A percentile compares a stretch with the other conserved stretches of the same genome.
These are phyloP conservation scores for Eptesicus fuscus DNA, from an alignment of 2,113 vertebrate genomes.

Conservation along the genomic window DNA sequence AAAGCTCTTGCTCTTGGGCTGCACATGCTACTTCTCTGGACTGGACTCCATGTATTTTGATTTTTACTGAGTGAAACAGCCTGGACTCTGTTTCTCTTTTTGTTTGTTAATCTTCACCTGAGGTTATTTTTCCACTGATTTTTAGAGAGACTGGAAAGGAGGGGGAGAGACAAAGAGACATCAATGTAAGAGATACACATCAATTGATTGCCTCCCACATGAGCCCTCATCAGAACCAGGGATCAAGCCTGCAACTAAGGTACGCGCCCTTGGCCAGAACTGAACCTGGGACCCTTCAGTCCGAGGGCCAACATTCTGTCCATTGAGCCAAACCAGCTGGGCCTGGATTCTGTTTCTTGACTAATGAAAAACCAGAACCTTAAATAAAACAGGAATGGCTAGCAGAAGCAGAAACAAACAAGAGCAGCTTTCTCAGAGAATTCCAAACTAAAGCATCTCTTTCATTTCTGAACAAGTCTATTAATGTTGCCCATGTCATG, in stretches of 20 bases:
- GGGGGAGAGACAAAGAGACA: too few species aligned
- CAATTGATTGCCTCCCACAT: too few species aligned
- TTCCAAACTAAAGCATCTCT: neutral
- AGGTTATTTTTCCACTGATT: too few species aligned
- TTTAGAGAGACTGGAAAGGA: too few species aligned
- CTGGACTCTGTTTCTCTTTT: neutral
- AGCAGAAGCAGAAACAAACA: neutral
- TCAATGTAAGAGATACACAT: too few species aligned
- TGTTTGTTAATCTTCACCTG: too few species aligned
- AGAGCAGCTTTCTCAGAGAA: neutral
- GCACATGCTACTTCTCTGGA: neutral
- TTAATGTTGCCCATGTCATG: neutral
- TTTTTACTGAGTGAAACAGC: neutral
- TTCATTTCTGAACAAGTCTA: neutral
- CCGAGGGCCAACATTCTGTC: too few species aligned
- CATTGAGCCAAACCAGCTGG: too few species aligned
- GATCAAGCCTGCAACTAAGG: too few species aligned
- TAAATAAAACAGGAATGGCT: neutral
- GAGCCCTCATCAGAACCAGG: too few species aligned
- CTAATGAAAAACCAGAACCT: neutral
- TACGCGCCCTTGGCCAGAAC: too few species aligned
- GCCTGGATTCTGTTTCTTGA: neutral
- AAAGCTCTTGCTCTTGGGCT: neutral
- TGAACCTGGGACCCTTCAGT: too few species aligned
- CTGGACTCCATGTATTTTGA: neutral